Conservation (phyloP, 2,888 invertebrate species). For the Beris morrisii region DNA sequence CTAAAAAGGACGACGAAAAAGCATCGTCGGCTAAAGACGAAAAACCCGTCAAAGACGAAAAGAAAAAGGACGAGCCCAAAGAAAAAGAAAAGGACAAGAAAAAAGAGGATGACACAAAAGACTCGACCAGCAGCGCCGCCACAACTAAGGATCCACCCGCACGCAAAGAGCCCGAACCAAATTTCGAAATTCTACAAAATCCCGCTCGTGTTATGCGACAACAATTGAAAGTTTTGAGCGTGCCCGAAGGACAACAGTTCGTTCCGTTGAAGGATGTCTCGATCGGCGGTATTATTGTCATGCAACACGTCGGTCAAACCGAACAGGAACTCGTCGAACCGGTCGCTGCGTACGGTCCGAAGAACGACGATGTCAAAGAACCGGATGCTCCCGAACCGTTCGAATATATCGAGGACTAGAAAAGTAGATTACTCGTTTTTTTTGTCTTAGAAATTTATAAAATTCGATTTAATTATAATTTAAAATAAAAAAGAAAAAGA, state of each 20-base stretch:
- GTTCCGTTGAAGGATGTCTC: conserved; percentile 86
- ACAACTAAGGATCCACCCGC: conserved; percentile 50
- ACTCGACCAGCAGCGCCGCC: conserved; percentile 42
- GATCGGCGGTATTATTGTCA: conserved; percentile 95
- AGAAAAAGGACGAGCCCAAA: conserved; percentile 53
- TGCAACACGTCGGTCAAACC: conserved; percentile 75
- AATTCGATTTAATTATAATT: conserved; percentile 1
- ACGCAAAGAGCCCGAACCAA: conserved; percentile 88
- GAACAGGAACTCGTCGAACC: conserved; percentile 88
- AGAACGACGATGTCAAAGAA: conserved; percentile 92
- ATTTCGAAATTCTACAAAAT: conserved; percentile 88
- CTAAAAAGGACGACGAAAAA: conserved; percentile 46
- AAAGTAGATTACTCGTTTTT: conserved; percentile 7
- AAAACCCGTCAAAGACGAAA: conserved; percentile 51
- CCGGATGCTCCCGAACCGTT: conserved; percentile 98
- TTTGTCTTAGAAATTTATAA: conserved; percentile 12
- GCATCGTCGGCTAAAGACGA: conserved; percentile 48
- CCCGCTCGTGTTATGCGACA: conserved; percentile 94
- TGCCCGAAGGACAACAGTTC: conserved; percentile 81
- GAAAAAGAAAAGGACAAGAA: conserved; percentile 57
- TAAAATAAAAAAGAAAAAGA: too few species aligned
- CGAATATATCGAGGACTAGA: conserved; percentile 85
- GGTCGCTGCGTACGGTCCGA: conserved; percentile 87
- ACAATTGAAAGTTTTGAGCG: conserved; percentile 76
- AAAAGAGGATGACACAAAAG: conserved; percentile 57